Evolutionary conservation across 1,140 invertebrate species (phyloP), one percentile per base, ranked within the genome.

Genomic region (Temnothorax nylanderi): DNA sequence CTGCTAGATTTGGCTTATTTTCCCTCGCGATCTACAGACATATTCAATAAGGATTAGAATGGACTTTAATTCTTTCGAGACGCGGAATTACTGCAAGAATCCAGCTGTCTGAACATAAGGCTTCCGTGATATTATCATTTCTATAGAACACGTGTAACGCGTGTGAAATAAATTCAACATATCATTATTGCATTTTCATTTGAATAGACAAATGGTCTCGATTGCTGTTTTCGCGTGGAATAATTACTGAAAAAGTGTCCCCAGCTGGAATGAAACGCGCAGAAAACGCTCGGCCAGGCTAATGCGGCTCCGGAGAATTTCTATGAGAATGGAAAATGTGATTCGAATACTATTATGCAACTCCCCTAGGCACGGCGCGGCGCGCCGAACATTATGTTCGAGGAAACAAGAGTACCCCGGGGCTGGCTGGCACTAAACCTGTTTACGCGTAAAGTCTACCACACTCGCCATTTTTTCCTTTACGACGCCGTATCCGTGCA

Each of bases 331-430:
- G 13, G 82, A 85, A 85, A 85, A 78, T 54, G 60, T 34, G 75
- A 69, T 65, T 85, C 80, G 80, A 74, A 51, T 32, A 44, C 69
- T 60, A 84, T 84, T 84, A 84, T 84, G 80, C 80, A 84, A 84
- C 56, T 60, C 80, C 80, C 80, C 80, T 75, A 47, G 56, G 80
- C 65, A 21, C 32, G 47, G 78, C 65, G 21, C 34, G 54, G 81
- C 76, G 87, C 78, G 81, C 84, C 75, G 77, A 85, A 87, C 80
- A 87, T 90, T 85, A 44, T 51, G 37, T 77, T 44, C 47, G 26
- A 80, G 60, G 44, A 47, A 65, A 85, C 74, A 85, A 32, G 74
- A 85, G 51, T n/a, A 65, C 10, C 49, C 49, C 44, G 21, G 77
- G 62, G n/a, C 71, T 58, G 47, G 34, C 41, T 49, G 75, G 47